phyloP scores from a whole-genome alignment of 1,140 invertebrate genomes.

The Calliopsis andreniformis region DNA sequence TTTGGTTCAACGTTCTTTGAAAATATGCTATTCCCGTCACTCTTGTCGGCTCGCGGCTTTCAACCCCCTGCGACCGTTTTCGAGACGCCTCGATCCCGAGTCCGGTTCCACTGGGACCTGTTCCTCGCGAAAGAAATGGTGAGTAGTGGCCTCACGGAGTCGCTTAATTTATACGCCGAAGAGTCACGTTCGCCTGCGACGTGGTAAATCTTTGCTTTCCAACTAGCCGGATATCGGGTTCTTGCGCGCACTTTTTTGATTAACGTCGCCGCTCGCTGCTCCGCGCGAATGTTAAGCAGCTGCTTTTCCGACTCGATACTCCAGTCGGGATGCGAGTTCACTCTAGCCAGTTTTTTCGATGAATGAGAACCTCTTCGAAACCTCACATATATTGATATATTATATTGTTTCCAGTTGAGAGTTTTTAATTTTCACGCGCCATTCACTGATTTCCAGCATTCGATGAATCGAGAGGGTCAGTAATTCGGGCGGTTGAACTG shows the following conservation, averaged over 20 bases:
- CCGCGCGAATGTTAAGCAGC: background rate
- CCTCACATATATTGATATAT: too few relatives aligned
- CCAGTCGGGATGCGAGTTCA: background rate
- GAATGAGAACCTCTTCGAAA: too few relatives aligned
- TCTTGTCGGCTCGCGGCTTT: background rate
- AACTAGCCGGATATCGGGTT: background rate
- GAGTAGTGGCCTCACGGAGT: too few relatives aligned
- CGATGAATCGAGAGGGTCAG: too few relatives aligned
- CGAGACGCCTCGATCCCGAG: too few relatives aligned
- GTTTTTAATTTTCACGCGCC: too few relatives aligned
- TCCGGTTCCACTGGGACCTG: too few relatives aligned
- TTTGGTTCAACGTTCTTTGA: conserved; percentile 2
- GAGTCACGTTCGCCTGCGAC: background rate
- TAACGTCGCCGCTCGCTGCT: background rate
- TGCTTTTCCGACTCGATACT: conserved; percentile 11
- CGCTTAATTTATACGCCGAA: background rate
- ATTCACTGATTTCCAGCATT: too few relatives aligned
- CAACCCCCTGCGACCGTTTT: background rate
- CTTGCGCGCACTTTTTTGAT: background rate
- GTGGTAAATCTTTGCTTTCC: conserved; percentile 3
- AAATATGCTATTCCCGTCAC: background rate
- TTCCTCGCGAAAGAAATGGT: too few relatives aligned
- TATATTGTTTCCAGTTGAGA: too few relatives aligned
- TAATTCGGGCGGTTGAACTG: too few relatives aligned
- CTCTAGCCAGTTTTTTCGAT: background rate